Percentiles rank a stretch among this genome's conserved stretches.
Evolutionary conservation across 1,140 invertebrate species (phyloP).

Genomic region (Drosophila pseudoobscura): DNA sequence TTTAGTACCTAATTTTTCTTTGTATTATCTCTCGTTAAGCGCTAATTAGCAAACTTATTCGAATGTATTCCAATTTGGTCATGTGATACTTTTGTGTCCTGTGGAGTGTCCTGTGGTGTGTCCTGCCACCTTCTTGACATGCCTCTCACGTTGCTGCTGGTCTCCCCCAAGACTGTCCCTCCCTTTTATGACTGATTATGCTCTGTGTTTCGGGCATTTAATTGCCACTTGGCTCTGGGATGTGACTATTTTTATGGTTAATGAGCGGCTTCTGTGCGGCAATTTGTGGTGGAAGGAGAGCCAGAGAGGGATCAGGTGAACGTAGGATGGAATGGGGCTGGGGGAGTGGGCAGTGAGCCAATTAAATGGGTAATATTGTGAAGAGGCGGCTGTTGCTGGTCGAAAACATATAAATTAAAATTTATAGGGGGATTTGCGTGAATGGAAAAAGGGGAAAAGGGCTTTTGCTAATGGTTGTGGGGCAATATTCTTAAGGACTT

Average conservation of each 20-base stretch:
- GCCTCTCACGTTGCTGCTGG: constrained; percentile 59
- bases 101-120: constrained; percentile 1
- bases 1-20: constrained; percentile 2
- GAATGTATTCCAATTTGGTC: constrained; percentile 52
- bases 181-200: constrained; percentile 77
- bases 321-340: constrained; percentile 5
- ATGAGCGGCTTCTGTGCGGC: constrained; percentile 61
- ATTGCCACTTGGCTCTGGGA: constrained; percentile 70
- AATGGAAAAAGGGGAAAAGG: not conserved
- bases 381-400: constrained; percentile 2
- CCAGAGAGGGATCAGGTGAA: constrained; percentile 54
- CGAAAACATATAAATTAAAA: constrained; percentile 61
- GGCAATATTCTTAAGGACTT: no score
- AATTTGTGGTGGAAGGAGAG: constrained; percentile 35
- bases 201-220: constrained; percentile 73
- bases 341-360: constrained; percentile 23
- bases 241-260: constrained; percentile 78
- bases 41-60: constrained; percentile 64
- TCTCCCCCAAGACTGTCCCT: not conserved
- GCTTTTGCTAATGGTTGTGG: not conserved
- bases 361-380: constrained; percentile 58
- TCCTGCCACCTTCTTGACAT: constrained; percentile 40
- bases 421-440: constrained; percentile 19
- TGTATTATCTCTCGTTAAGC: constrained; percentile 58
- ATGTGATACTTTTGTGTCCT: constrained; percentile 62